A percentile compares a stretch with the other conserved stretches of the same genome.
These are phyloP conservation scores for Anarsia innoxiella DNA, from an alignment of 2,888 invertebrate species.

Conservation along the genomic window DNA sequence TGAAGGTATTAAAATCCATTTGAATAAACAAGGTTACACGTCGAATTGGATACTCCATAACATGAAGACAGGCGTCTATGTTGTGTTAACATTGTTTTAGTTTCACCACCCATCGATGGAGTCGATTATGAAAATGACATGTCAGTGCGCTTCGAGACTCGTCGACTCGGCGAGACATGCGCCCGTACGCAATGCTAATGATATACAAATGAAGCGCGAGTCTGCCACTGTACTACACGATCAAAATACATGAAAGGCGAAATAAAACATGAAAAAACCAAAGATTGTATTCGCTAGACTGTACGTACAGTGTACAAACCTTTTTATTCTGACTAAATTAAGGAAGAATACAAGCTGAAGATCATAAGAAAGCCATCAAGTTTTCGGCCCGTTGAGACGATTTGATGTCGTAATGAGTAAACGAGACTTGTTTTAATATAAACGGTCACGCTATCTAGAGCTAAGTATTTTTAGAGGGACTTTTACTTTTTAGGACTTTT, in stretches of 20 bases:
- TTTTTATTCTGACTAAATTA: too few relatives aligned
- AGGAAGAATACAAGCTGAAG: too few relatives aligned
- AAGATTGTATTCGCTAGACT: too few relatives aligned
- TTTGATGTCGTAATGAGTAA: constrained; percentile 20
- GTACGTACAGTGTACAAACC: too few relatives aligned
- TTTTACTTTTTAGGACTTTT: too few relatives aligned
- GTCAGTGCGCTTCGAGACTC: constrained; percentile 31
- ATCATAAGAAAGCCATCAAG: constrained; percentile 5
- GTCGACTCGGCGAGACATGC: constrained; percentile 21
- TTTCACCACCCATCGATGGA: constrained; percentile 18
- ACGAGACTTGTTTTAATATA: constrained; percentile 20
- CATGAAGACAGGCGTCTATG: constrained; percentile 3
- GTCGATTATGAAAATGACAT: constrained; percentile 57
- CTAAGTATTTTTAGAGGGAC: too few relatives aligned
- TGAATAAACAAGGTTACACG: too few relatives aligned
- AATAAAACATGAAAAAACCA: constrained; percentile 9
- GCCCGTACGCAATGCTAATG: constrained; percentile 35
- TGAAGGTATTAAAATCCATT: too few relatives aligned
- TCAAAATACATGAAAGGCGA: constrained; percentile 6
- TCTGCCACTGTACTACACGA: constrained; percentile 11
- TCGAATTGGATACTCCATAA: too few relatives aligned
- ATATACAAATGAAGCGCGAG: constrained; percentile 45
- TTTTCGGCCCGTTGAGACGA: constrained; percentile 12
- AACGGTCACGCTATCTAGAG: constrained; percentile 18
- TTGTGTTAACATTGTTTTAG: constrained; percentile 7